These are phyloP conservation scores for Caranx ignobilis DNA, from an alignment of 2,113 vertebrate genomes.

Conservation along the genomic window DNA sequence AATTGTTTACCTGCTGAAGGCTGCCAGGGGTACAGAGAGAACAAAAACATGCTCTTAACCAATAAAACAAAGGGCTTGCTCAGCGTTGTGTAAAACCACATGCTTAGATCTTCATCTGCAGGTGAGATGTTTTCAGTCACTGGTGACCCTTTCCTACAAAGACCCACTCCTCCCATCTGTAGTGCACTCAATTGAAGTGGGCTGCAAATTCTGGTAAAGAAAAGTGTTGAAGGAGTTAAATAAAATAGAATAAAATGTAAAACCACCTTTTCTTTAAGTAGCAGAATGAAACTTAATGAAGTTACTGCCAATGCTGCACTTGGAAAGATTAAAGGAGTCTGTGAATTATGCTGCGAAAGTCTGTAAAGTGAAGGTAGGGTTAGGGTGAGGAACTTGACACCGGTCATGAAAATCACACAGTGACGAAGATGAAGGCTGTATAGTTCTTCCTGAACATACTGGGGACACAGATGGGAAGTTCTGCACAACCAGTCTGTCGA, in stretches of 20 bases:
- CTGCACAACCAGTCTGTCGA: not conserved
- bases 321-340: not conserved
- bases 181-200: slow-evolving; percentile 5
- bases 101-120: slow-evolving; percentile 8
- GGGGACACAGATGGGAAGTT: not conserved
- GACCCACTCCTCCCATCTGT: not conserved
- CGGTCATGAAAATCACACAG: not conserved
- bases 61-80: slow-evolving; percentile 45
- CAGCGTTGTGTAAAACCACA: slow-evolving; percentile 49
- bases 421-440: not conserved
- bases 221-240: not conserved
- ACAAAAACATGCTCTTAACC: slow-evolving; percentile 30
- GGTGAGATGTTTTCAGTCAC: slow-evolving; percentile 8
- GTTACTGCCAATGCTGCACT: not conserved
- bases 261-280: slow-evolving; percentile 12
- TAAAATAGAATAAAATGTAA: not conserved
- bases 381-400: slow-evolving; percentile 11
- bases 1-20: slow-evolving; percentile 74
- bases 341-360: not conserved
- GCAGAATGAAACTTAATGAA: not conserved
- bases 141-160: not conserved
- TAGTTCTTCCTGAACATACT: not conserved
- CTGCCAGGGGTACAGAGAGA: slow-evolving; percentile 30
- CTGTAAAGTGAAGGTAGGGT: slow-evolving; percentile 6
- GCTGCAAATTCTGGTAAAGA: slow-evolving; percentile 3